Base-by-base conservation (phyloP, 2,113 vertebrate genomes). In the Ammodramus savannarum region DNA sequence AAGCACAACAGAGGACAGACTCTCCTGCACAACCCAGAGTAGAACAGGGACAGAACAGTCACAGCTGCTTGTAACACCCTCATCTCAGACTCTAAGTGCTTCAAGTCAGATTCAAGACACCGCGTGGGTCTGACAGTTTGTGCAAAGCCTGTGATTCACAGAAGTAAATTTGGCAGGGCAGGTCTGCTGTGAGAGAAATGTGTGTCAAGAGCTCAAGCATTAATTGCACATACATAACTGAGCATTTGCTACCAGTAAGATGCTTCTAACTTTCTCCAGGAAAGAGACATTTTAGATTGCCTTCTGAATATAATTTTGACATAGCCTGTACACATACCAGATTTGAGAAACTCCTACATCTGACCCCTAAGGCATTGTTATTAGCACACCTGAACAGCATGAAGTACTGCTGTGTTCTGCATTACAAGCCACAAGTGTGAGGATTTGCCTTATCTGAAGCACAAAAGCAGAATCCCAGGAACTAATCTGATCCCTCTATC, bases 371-470 rank as follows among this genome's bases (percentile, higher is more conserved):
- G 38, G 20, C 44, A 51, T 10, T 68, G 49, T 31, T 26, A 38
- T 49, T 41, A 12, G 5, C 23, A 55, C 29, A 58, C 6, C n/a
- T 51, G 31, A 81, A 36, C 11, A 12, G 25, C 13, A 14, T 23
- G 43, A 78, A 39, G 31, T 68, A 82, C n/a, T 44, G 39, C 39
- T 39, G 77, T 46, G 65, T 9, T 73, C 77, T 87, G 48, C 54
- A 41, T 31, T 82, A 38, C 66, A 75, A 75, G 19, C 16, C 69
- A 32, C 44, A 91, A n/a, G 39, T 34, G 51, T 21, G 32, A 80
- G 78, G 94, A 96, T 93, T 83, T 95, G 49, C 32, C 23, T 94
- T 81, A 86, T 32, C 89, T 87, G 58, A 44, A 87, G 54, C 9
- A 89, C 44, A 85, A 91, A 89, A 87, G 43, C 52, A 90, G 86